Conservation (phyloP, 2,113 vertebrate genomes). For the Pseudorectes ferrugineus region DNA sequence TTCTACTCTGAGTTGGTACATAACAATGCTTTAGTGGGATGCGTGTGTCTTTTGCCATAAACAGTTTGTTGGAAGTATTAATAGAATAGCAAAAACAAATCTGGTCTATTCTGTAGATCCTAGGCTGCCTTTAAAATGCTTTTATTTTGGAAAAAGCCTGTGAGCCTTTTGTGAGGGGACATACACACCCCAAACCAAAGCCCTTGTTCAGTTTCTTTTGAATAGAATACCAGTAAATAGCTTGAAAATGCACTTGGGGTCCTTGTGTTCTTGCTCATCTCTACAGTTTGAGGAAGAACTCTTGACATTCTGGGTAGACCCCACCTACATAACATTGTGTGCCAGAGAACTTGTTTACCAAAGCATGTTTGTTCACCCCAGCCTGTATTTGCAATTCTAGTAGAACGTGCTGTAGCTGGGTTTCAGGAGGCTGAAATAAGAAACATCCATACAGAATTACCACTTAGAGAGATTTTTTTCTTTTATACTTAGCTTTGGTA, state of each 20-base stretch:
- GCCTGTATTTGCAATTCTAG: conserved; percentile 38
- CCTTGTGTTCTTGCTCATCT: neutral
- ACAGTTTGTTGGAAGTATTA: neutral
- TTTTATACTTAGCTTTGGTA: neutral
- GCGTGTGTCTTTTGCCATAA: neutral
- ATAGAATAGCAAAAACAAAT: neutral
- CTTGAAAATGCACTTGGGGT: neutral
- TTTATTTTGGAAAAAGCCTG: neutral
- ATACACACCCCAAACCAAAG: neutral
- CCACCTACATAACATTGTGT: conserved; percentile 8
- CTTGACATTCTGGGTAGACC: neutral
- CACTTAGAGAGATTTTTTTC: neutral
- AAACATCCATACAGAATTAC: conserved; percentile 45
- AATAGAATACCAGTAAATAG: neutral
- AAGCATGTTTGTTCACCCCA: conserved; percentile 15
- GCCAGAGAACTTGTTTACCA: conserved; percentile 46
- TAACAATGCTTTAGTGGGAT: neutral
- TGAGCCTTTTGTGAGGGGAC: neutral
- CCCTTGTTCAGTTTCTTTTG: neutral
- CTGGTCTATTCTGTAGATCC: neutral
- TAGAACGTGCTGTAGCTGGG: conserved; percentile 45
- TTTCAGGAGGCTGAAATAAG: conserved; percentile 26
- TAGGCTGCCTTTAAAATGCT: neutral
- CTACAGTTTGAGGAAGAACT: neutral
- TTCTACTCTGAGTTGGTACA: neutral